Evolutionary conservation across 2,113 vertebrate species (phyloP).

Genomic region (Megaceryle torquata): DNA sequence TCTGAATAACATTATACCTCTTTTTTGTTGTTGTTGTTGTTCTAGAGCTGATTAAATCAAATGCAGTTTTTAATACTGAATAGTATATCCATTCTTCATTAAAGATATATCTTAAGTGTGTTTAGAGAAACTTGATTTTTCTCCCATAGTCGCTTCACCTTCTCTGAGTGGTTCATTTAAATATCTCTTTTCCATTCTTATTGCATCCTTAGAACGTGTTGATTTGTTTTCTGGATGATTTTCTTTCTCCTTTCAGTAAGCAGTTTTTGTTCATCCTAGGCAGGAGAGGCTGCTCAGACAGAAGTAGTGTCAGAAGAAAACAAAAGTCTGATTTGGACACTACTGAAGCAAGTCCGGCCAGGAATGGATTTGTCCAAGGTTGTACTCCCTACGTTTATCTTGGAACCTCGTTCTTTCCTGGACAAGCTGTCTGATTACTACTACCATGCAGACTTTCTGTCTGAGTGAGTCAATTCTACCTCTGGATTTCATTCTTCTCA

Average conservation of each 20-base stretch:
- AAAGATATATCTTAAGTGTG: background rate
- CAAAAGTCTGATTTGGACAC: slow-evolving; percentile 96
- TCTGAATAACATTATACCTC: background rate
- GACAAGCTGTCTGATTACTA: slow-evolving; percentile 99
- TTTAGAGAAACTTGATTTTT: background rate
- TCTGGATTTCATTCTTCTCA: background rate
- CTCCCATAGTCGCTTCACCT: background rate
- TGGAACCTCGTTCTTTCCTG: slow-evolving; percentile 95
- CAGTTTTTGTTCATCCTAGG: slow-evolving; percentile 72
- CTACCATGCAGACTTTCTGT: slow-evolving; percentile 96
- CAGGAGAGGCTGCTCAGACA: slow-evolving; percentile 94
- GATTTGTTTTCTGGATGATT: background rate
- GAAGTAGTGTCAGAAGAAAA: slow-evolving; percentile 98
- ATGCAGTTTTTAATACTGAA: background rate
- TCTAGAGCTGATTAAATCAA: background rate
- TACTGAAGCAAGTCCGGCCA: slow-evolving; percentile 96
- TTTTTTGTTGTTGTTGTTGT: background rate
- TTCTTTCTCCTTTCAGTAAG: background rate
- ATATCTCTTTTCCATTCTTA: background rate
- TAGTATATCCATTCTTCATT: background rate
- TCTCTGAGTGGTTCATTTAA: background rate
- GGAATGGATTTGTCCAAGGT: slow-evolving; percentile 99
- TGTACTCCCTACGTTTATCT: slow-evolving; percentile 95
- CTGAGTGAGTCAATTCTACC: slow-evolving; percentile 82
- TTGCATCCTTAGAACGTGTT: background rate